These are phyloP conservation scores for Dendrolimus pini DNA, from an alignment of 2,888 invertebrate species.

Conservation along the genomic window DNA sequence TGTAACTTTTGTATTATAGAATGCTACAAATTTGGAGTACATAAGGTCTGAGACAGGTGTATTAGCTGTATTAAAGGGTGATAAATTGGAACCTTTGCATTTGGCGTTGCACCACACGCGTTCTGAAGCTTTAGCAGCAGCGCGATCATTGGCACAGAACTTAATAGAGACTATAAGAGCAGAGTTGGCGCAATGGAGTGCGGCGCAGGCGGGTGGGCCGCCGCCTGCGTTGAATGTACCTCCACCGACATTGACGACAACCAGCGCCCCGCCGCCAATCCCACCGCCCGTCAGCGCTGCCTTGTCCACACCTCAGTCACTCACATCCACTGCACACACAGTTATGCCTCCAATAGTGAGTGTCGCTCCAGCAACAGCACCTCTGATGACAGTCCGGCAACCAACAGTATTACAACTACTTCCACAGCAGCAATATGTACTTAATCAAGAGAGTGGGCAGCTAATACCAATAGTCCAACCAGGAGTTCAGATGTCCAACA, in stretches of 20 bases:
- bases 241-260: slow-evolving; percentile 53
- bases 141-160: slow-evolving; percentile 84
- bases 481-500: slow-evolving; percentile 60
- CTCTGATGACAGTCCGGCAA: slow-evolving; percentile 66
- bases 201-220: slow-evolving; percentile 59
- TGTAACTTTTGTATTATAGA: slow-evolving; percentile 42
- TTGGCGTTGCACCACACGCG: slow-evolving; percentile 85
- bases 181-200: slow-evolving; percentile 70
- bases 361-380: slow-evolving; percentile 52
- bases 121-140: slow-evolving; percentile 80
- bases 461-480: slow-evolving; percentile 69
- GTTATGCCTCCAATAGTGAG: slow-evolving; percentile 60
- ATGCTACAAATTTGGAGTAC: slow-evolving; percentile 84
- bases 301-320: slow-evolving; percentile 43
- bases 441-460: slow-evolving; percentile 68
- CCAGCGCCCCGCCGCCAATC: slow-evolving; percentile 45
- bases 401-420: slow-evolving; percentile 62
- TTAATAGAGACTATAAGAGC: slow-evolving; percentile 86
- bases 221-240: slow-evolving; percentile 61
- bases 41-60: slow-evolving; percentile 88
- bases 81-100: slow-evolving; percentile 84
- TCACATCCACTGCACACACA: slow-evolving; percentile 44
- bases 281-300: slow-evolving; percentile 51
- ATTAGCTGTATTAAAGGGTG: slow-evolving; percentile 82
- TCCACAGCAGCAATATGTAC: slow-evolving; percentile 65